Evolutionary conservation across 2,888 invertebrate genomes (phyloP), one percentile per base, ranked within the genome.

Genomic region (Ichneumoninae sp.): DNA sequence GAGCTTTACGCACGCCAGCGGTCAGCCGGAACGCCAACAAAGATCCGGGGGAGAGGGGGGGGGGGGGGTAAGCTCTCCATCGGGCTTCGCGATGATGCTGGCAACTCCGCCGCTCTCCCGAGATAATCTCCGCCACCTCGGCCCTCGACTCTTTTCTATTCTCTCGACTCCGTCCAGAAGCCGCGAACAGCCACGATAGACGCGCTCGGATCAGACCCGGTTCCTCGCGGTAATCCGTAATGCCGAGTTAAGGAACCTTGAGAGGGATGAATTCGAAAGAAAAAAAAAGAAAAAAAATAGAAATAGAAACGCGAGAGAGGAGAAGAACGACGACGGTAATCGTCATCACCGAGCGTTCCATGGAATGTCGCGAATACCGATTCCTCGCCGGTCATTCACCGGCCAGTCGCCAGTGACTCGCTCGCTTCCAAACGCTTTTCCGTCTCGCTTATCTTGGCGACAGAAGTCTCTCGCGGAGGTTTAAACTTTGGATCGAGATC

Each of bases 341-440:
- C 88, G 88, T 88, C 87, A 84, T 87, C 87, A 47, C 66, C 47
- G 19, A 69, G 66, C 50, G 89, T 89, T 88, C 86, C 75, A 36
- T 74, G 88, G 89, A 90, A 90, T 90, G 89, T 88, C 87, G 89
- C 87, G 87, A 87, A 90, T 90, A 86, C 87, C 89, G 88, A 89
- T 89, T 88, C 88, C 84, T 84, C 83, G 54, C 73, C 85, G 90
- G 89, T 89, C 89, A 87, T 90, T 89, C 88, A 88, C 88, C 87
- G 85, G 16, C 33, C 13, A 30, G 63, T 33, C 50, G 65, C n/a
- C 33, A 13, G 63, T 13, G 63, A 74, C 47, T 19, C 63, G 63
- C n/a, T 36, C 63, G 63, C 30, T 33, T 63, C 33, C 60, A 30
- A 33, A 63, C 16, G 60, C 60, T 63, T 33, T 63, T 63, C 52